Evolutionary conservation across 2,888 invertebrate species (phyloP).

Genomic region (Byasa hedistus): DNA sequence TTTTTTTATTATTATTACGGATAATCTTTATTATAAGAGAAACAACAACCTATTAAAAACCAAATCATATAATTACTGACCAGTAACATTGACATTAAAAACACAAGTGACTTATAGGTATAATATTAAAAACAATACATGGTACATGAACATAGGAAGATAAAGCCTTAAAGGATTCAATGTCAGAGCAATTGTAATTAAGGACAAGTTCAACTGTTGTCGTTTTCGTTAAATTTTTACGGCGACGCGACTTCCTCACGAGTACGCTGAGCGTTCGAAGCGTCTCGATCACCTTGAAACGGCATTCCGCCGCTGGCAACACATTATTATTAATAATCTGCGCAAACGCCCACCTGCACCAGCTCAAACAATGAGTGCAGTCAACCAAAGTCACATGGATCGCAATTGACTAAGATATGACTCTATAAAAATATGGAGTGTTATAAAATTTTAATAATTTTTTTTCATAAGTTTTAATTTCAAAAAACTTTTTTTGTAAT

Average conservation of each 20-base stretch:
- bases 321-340: conserved; percentile 33
- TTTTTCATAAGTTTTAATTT: too few relatives aligned
- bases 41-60: too few relatives aligned
- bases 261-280: conserved; percentile 37
- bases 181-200: conserved; percentile 18
- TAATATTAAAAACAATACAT: too few relatives aligned
- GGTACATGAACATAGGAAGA: conserved; percentile 1
- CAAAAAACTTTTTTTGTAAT: too few relatives aligned
- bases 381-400: conserved; percentile 2
- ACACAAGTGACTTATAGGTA: too few relatives aligned
- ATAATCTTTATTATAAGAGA: too few relatives aligned
- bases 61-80: too few relatives aligned
- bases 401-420: too few relatives aligned
- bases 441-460: too few relatives aligned
- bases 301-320: conserved; percentile 36
- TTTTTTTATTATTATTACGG: too few relatives aligned
- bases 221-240: conserved; percentile 14
- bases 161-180: conserved; percentile 20
- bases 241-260: conserved; percentile 34
- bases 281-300: conserved; percentile 43
- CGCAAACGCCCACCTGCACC: conserved; percentile 31
- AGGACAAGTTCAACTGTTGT: conserved; percentile 24
- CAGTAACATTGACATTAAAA: too few relatives aligned
- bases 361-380: conserved; percentile 27
- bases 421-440: too few relatives aligned